Evolutionary conservation across 2,113 vertebrate species (phyloP).

Genomic region (Pygoscelis antarcticus): DNA sequence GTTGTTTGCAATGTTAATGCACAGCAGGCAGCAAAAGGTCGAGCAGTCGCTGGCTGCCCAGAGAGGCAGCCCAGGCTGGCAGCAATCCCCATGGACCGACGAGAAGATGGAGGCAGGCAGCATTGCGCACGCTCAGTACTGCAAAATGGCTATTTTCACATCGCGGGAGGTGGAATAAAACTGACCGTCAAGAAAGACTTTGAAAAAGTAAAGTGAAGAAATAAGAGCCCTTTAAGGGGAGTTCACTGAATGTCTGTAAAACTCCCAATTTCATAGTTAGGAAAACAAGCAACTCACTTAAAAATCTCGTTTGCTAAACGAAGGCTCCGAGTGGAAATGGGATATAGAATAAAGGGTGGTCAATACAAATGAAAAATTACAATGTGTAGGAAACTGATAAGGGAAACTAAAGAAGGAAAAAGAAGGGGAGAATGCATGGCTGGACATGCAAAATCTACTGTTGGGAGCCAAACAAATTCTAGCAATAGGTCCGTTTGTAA

Average conservation of each 20-base stretch:
- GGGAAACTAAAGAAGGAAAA: neutral
- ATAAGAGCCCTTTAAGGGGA: neutral
- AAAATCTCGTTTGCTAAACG: neutral
- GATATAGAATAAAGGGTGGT: neutral
- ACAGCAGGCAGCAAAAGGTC: neutral
- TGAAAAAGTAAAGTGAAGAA: neutral
- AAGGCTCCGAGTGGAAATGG: neutral
- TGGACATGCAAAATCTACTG: neutral
- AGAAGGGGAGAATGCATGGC: neutral
- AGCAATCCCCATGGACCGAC: rapidly evolving
- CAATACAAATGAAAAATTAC: neutral
- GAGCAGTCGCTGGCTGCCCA: neutral
- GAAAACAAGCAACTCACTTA: neutral
- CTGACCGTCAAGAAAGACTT: neutral
- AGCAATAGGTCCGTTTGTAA: neutral
- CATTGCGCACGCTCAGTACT: rapidly evolving
- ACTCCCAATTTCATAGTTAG: neutral
- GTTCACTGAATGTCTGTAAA: neutral
- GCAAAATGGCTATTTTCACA: neutral
- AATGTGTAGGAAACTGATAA: neutral
- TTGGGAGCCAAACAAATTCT: neutral
- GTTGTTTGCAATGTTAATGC: neutral
- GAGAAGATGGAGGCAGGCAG: neutral
- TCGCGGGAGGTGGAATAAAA: neutral
- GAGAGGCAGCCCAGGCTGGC: neutral